These are phyloP conservation scores for Helicoverpa assulta DNA, from an alignment of 2,888 invertebrate genomes.

Conservation along the genomic window DNA sequence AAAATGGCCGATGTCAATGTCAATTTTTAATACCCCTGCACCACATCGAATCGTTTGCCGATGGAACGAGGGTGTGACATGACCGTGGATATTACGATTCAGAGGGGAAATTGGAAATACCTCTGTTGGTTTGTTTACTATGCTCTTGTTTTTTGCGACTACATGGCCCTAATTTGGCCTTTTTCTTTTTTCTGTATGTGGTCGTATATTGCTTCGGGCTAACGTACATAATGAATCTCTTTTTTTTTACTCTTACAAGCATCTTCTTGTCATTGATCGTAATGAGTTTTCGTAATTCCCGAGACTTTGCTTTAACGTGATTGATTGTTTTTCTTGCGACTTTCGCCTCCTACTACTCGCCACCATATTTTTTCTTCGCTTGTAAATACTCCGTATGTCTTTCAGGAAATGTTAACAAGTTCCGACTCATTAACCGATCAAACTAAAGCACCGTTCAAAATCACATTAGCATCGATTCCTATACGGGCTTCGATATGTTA, in stretches of 20 bases:
- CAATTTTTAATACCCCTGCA: constrained; percentile 5
- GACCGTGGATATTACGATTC: background rate
- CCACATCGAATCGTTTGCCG: background rate
- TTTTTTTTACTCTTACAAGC: background rate
- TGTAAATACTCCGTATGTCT: background rate
- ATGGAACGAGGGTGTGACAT: constrained; percentile 6
- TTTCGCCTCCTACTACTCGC: background rate
- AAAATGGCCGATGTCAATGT: constrained; percentile 18
- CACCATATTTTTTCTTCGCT: too few relatives aligned
- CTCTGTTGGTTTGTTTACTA: constrained; percentile 16
- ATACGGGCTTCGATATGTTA: constrained; percentile 6
- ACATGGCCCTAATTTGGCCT: constrained; percentile 3
- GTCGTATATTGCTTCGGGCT: background rate
- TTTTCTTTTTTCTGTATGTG: background rate
- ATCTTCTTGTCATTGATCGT: background rate
- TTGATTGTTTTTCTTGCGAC: constrained; percentile 12
- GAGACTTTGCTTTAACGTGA: background rate
- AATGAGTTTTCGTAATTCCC: background rate
- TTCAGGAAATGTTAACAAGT: background rate
- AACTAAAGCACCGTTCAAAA: constrained; percentile 6
- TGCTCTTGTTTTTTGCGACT: background rate
- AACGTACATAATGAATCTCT: background rate
- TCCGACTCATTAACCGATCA: constrained; percentile 13
- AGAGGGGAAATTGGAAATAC: background rate
- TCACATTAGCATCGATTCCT: constrained; percentile 37